phyloP scores from a whole-genome alignment of 1,140 invertebrate genomes.

The Aporrectodea caliginosa region DNA sequence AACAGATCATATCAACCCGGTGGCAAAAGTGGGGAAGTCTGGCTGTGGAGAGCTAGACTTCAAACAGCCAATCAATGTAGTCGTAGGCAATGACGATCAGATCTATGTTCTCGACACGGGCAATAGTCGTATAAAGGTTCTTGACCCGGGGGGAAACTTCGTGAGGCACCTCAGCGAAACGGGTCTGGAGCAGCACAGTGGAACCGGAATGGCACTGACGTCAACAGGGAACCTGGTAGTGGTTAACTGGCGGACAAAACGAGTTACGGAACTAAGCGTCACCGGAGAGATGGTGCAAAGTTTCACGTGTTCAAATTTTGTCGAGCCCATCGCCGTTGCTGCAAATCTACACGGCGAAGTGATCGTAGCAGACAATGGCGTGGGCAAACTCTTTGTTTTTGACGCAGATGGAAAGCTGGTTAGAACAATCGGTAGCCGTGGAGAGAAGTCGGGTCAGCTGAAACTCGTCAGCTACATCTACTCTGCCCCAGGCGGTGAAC shows the following conservation, averaged over 20 bases:
- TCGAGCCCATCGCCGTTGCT: conserved; percentile 74
- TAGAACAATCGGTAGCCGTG: conserved; percentile 62
- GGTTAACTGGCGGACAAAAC: conserved; percentile 81
- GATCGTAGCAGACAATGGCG: conserved; percentile 80
- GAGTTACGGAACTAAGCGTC: conserved; percentile 67
- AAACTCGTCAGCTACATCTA: conserved; percentile 66
- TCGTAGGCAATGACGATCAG: conserved; percentile 63
- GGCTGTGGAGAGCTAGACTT: conserved; percentile 72
- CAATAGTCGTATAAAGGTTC: conserved; percentile 78
- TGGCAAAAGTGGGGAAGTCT: conserved; percentile 58
- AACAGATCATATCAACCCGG: conserved; percentile 73
- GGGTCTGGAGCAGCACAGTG: conserved; percentile 74
- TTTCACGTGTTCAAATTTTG: conserved; percentile 60
- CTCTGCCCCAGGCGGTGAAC: conserved; percentile 58
- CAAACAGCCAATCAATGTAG: conserved; percentile 76
- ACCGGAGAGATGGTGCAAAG: conserved; percentile 63
- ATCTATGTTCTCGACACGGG: conserved; percentile 84
- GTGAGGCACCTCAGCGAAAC: conserved; percentile 45
- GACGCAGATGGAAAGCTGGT: conserved; percentile 69
- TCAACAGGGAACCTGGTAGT: background rate
- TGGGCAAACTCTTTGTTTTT: conserved; percentile 77
- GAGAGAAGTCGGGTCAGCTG: conserved; percentile 59
- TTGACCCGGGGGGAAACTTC: conserved; percentile 59
- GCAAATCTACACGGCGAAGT: conserved; percentile 76
- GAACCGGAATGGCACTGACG: conserved; percentile 66